Base-by-base conservation (phyloP, 2,113 vertebrate genomes). In the Sturnus vulgaris region DNA sequence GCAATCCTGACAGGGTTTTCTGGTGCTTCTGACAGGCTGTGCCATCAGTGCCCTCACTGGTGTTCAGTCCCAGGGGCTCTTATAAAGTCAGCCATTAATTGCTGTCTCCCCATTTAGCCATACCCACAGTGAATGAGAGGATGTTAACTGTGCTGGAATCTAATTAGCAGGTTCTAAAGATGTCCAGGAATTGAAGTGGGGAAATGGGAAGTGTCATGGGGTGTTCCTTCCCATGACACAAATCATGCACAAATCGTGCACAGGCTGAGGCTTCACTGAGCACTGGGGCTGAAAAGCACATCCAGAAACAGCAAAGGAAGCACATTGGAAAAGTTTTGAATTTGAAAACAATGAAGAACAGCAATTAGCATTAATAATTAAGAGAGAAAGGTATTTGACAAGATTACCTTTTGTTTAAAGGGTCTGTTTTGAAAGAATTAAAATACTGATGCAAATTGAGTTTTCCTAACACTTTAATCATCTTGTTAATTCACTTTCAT, bases 401-500 rank as follows among this genome's bases (percentile, higher is more conserved):
- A 79, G 78, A 87, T 75, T 86, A 33, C 30, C 15, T 87, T 89
- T 37, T 57, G 40, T 85, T 94, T 77, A 80, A 82, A 69, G 76
- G 33, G 12, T 46, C 50, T 75, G 16, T 87, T 92, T 87, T 66
- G 52, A 83, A 89, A 82, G 57, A 92, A 87, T 60, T 75, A 57
- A 84, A 88, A 82, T 53, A 69, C 65, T 75, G 61, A 86, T 71
- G 40, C 56, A 89, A 75, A 86, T 84, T 3, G 4, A 71, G 76
- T 81, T 88, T 93, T 78, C 81, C 49, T 79, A 79, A 71, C 52
- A 28, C 57, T 84, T 93, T 93, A 71, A 96, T 97, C 94, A 97
- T 96, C 95, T 90, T 82, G 82, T 89, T 96, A 95, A 97, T 95
- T 95, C n/a, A 11, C 35, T 82, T 88, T 93, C 85, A 96, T 97